phyloP scores from a whole-genome alignment of 2,888 invertebrate genomes.

The Cenopis cana region DNA sequence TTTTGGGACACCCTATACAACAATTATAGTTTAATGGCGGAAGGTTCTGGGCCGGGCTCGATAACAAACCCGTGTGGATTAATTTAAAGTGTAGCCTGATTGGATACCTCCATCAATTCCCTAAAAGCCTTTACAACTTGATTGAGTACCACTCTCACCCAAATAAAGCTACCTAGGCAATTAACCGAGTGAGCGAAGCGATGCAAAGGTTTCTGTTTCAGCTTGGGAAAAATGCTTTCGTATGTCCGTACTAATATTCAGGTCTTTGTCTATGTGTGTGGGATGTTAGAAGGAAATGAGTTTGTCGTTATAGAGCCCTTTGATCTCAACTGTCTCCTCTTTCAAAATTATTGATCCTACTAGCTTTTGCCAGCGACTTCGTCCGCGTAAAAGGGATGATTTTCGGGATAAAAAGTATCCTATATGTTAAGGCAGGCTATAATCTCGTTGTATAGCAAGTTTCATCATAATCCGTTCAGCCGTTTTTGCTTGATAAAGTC shows the following conservation, averaged over 20 bases:
- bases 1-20: background rate
- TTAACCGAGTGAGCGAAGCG: background rate
- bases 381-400: no score
- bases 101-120: slow-evolving; percentile 64
- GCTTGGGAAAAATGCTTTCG: no score
- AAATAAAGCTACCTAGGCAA: no score
- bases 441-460: no score
- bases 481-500: no score
- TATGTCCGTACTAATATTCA: no score
- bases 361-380: no score
- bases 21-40: slow-evolving; percentile 9
- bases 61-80: slow-evolving; percentile 53
- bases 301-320: background rate
- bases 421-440: no score
- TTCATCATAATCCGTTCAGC: no score
- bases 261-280: no score
- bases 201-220: background rate
- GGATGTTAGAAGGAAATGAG: background rate
- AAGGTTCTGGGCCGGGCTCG: background rate
- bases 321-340: background rate
- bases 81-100: slow-evolving; percentile 62
- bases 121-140: slow-evolving; percentile 51
- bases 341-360: no score
- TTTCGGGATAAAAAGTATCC: no score
- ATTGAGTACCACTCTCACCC: slow-evolving; percentile 5